Evolutionary conservation across 2,797 vertebrate genomes (phyloP).

Genomic region (Tokudaia muenninki): DNA sequence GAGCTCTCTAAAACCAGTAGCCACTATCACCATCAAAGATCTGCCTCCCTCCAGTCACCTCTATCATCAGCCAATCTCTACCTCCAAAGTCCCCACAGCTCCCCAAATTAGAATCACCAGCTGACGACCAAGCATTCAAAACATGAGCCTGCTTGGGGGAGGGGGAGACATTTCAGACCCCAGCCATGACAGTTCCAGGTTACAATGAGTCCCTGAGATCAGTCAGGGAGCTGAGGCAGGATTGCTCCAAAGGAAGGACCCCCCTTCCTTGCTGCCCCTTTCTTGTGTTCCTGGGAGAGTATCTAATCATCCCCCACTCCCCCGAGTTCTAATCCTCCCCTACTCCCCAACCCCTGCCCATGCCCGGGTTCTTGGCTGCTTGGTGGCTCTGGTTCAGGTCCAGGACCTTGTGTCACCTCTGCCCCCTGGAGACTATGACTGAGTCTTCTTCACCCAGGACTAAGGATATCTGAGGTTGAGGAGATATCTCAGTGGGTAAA

Average conservation of each 20-base stretch:
- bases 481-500: no score
- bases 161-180: neutral
- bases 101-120: neutral
- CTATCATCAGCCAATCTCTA: no score
- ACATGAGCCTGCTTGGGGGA: neutral
- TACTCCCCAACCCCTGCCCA: no score
- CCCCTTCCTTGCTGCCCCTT: neutral
- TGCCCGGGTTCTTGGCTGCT: neutral
- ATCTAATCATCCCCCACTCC: neutral
- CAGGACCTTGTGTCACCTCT: neutral
- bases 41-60: neutral
- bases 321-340: neutral
- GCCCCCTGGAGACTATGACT: neutral
- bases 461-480: neutral
- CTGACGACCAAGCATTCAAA: neutral
- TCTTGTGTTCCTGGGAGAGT: no score
- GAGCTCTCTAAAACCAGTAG: neutral
- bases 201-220: neutral
- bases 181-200: neutral
- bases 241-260: neutral
- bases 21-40: neutral
- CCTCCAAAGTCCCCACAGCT: neutral
- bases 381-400: neutral
- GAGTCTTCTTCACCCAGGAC: neutral
- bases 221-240: neutral